Percentiles rank a stretch among this genome's conserved stretches.
phyloP scores from a whole-genome alignment of 2,113 vertebrate species.

The Nicator chloris region DNA sequence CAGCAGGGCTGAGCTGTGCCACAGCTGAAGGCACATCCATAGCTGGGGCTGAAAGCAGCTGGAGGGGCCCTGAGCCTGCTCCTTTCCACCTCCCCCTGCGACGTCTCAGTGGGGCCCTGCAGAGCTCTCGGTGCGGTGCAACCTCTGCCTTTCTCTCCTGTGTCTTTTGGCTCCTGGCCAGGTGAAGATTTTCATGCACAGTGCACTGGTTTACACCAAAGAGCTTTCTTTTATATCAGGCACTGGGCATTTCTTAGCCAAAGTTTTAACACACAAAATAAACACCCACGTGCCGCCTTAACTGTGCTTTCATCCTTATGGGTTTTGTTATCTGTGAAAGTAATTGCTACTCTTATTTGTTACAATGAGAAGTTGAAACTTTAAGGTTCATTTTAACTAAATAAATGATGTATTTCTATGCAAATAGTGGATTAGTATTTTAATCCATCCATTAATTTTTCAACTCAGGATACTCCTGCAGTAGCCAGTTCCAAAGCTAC shows the following conservation, averaged over 20 bases:
- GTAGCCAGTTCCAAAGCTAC: background rate
- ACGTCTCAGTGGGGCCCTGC: fast-evolving
- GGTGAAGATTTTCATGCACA: background rate
- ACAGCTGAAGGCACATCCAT: background rate
- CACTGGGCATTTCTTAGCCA: background rate
- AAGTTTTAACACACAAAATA: background rate
- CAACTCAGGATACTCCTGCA: background rate
- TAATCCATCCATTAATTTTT: background rate
- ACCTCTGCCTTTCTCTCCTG: background rate
- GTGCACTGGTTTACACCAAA: background rate
- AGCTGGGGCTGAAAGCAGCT: background rate
- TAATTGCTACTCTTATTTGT: background rate
- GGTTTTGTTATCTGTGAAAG: background rate
- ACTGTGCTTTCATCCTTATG: background rate
- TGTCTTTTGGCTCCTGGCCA: background rate
- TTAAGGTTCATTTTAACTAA: background rate
- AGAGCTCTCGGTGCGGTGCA: fast-evolving
- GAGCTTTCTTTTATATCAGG: background rate
- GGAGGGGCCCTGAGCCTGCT: fast-evolving
- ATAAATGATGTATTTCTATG: background rate
- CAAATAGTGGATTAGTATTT: background rate
- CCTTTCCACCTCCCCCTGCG: background rate
- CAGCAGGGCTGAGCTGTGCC: background rate
- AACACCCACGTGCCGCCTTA: background rate
- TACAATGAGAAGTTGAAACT: background rate